Percentiles rank a stretch among this genome's conserved stretches.
Conservation (phyloP, 2,113 vertebrate species). For the Protobothrops mucrosquamatus region DNA sequence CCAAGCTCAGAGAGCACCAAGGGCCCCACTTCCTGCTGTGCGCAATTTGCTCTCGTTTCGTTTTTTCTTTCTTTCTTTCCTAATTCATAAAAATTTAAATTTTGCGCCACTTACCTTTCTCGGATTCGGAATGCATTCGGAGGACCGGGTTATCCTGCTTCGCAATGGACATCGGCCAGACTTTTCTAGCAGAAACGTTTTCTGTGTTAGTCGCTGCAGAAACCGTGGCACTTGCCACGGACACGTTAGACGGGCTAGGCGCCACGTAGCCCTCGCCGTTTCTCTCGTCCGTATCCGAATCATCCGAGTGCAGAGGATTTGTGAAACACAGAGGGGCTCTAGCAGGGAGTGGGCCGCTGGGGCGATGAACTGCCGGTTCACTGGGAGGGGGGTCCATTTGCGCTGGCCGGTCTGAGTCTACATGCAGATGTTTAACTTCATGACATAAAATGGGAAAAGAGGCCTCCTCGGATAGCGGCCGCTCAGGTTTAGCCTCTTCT, state of each 20-base stretch:
- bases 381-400: constrained; percentile 49
- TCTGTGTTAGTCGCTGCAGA: constrained; percentile 72
- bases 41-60: neutral
- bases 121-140: constrained; percentile 58
- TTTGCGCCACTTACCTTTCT: constrained; percentile 79
- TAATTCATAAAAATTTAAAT: neutral
- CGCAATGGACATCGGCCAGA: constrained; percentile 87
- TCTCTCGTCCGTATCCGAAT: constrained; percentile 83
- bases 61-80: neutral
- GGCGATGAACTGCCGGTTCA: constrained; percentile 41
- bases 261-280: constrained; percentile 64
- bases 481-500: constrained; percentile 67
- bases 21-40: neutral
- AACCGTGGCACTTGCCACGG: constrained; percentile 83
- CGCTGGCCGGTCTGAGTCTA: constrained; percentile 56
- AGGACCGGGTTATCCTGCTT: constrained; percentile 71
- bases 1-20: neutral
- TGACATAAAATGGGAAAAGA: constrained; percentile 56
- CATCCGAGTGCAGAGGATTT: constrained; percentile 93
- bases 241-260: constrained; percentile 71
- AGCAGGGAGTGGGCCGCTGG: constrained; percentile 49
- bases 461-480: constrained; percentile 45
- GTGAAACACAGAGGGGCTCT: constrained; percentile 90
- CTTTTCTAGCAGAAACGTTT: constrained; percentile 78
- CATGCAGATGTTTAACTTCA: constrained; percentile 56